Evolutionary conservation across 2,888 invertebrate genomes (phyloP), one percentile per base, ranked within the genome.

Genomic region (Ferrisia virgata): DNA sequence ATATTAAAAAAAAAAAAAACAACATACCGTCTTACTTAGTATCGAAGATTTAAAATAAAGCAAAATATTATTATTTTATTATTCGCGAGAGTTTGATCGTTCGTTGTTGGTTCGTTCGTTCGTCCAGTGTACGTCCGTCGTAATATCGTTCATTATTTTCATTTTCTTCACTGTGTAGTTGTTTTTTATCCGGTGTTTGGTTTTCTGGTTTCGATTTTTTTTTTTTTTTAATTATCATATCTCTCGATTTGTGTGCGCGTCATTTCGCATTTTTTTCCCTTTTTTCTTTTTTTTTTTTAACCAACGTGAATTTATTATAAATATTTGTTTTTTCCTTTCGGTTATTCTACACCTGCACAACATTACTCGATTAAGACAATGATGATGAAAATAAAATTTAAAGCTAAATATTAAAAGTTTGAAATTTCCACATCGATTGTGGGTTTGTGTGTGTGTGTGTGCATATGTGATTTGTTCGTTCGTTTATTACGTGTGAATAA

Each of bases 321-420:
- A 39, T 39, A n/a, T n/a, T n/a, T n/a, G n/a, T n/a, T n/a, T n/a
- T n/a, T n/a, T n/a, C n/a, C n/a, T n/a, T n/a, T n/a, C n/a, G n/a
- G n/a, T n/a, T n/a, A n/a, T n/a, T n/a, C n/a, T n/a, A n/a, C n/a
- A n/a, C n/a, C n/a, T n/a, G n/a, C n/a, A n/a, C n/a, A n/a, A 13
- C 15, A 11, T 13, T 64, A 31, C 69, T 31, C 69, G 72, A 33
- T 28, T 76, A 22, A 76, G 36, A 76, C n/a, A n/a, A n/a, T n/a
- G n/a, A 76, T 76, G 72, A 18, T 76, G 72, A 76, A 36, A 36
- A 76, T 33, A 76, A 76, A 76, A 76, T 76, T 76, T 76, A 76
- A 76, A 76, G 31, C 22, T 33, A 76, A 76, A 76, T 36, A 36
- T 33, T 36, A 76, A 76, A 36, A n/a, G n/a, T n/a, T 36, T 36